Evolutionary conservation across 2,113 vertebrate species (phyloP), one percentile per base, ranked within the genome.

Genomic region (Silurus meridionalis): DNA sequence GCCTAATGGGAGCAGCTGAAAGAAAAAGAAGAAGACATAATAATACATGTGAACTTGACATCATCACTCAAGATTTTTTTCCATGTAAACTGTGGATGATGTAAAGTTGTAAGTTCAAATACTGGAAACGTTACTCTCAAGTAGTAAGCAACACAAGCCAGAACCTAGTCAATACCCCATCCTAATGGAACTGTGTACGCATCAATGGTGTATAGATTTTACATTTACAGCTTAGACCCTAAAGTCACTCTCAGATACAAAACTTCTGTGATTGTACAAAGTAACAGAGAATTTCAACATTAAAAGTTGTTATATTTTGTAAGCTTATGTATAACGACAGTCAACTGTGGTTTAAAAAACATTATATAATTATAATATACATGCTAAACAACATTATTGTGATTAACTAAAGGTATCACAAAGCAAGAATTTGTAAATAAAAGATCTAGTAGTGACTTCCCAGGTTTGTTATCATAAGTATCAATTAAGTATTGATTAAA

Each of bases 161-260:
- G 67, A 87, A 57, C 53, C n/a, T 46, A 48, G 92, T 94, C 91
- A 87, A 93, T 94, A 92, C 53, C 89, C 80, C 89, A 93, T 88
- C 93, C 80, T 92, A 92, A 92, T 88, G 37, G 86, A 89, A 86
- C 77, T 25, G 83, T 87, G 88, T 86, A 86, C 48, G 64, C 84
- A 82, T 90, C 85, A 89, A 28, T 84, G 66, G 84, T 87, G 25
- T 91, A 90, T 89, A 75, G 91, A 90, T 90, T 91, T 89, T 83
- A 87, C 82, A 86, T 91, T 92, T 89, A 92, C 82, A 74, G 86
- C 48, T 71, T 58, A 28, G 80, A 91, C 91, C 89, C 91, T 61
- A 72, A 91, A 91, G 91, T 92, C 87, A 89, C n/a, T 7, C n/a
- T 55, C 15, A 88, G 80, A 91, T 86, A 89, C 82, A 71, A 88